Base-by-base conservation (phyloP, 2,888 invertebrate species). In the Epinotia bilunana region DNA sequence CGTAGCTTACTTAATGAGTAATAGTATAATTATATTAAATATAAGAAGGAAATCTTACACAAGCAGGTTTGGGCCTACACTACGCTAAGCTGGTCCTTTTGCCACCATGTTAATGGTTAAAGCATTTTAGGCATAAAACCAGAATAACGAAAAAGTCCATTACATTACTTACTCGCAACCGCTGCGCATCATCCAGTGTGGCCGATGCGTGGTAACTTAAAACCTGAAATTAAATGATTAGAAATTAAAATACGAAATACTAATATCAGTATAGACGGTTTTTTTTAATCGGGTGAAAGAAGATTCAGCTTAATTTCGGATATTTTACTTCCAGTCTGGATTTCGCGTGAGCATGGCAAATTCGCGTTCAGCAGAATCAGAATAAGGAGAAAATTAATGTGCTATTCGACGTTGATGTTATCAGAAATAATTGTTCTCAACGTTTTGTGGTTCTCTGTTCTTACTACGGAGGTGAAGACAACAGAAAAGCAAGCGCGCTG, bases 151-250 rank as follows among this genome's bases (percentile, higher is more conserved):
- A 57, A 61, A 61, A 57, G 49, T 57, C 33, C 46, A 72, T 72
- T 62, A 72, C 71, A 75, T 67, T 80, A 95, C 96, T 95, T 94
- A 98, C 98, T 94, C 97, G 96, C 88, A 99, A 95, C 89, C 96
- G 95, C 87, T 97, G 96, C 72, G 98, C 98, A 91, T 99, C 99
- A 86, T 99, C 98, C 81, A 97, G 88, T 76, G 97, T 97, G 74
- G 99, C 98, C 49, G 98, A 97, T 73, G 99, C 99, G 92, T 99
- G 99, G 94, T 99, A 99, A 90, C 98, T 98, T 83, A 99, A 94
- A 80, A 95, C 95, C 94, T 94, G 92, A 61, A 92, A 88, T 76
- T 4, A 61, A 49, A 64, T 58, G 43, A 23, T 7, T 16, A 39
- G 12, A 18, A 12, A 11, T 67, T 2, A 61, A 18, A 39, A 61